Conservation (phyloP, 1,140 invertebrate species). For the Papilio helenus region DNA sequence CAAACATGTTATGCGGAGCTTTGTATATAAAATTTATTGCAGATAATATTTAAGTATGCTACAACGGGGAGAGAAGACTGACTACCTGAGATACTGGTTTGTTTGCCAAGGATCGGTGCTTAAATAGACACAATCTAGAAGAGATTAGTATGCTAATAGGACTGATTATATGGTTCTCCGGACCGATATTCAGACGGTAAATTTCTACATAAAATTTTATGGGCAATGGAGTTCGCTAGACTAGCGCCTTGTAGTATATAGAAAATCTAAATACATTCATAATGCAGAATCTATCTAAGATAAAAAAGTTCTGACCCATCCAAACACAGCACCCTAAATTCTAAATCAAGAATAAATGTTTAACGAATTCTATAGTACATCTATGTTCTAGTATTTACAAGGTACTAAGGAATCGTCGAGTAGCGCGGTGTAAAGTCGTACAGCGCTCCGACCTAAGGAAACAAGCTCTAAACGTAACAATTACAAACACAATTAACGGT, state of each 20-base stretch:
- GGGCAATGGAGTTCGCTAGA: slow-evolving; percentile 77
- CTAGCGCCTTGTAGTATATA: slow-evolving; percentile 63
- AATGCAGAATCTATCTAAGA: slow-evolving; percentile 68
- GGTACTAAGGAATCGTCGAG: slow-evolving; percentile 58
- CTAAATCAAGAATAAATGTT: slow-evolving; percentile 59
- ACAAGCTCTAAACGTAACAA: slow-evolving; percentile 75
- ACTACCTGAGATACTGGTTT: slow-evolving; percentile 54
- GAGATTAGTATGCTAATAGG: slow-evolving; percentile 78
- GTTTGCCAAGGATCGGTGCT: slow-evolving; percentile 60
- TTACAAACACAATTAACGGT: slow-evolving; percentile 74
- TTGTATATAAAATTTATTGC: slow-evolving; percentile 32
- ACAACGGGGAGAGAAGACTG: slow-evolving; percentile 58
- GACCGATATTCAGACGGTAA: slow-evolving; percentile 63
- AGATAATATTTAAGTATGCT: slow-evolving; percentile 24
- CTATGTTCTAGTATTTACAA: slow-evolving; percentile 68
- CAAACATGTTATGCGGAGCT: slow-evolving; percentile 29
- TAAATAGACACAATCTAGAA: slow-evolving; percentile 67
- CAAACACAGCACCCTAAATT: slow-evolving; percentile 73
- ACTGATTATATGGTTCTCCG: slow-evolving; percentile 62
- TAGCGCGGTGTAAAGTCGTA: slow-evolving; percentile 52
- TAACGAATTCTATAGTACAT: slow-evolving; percentile 56
- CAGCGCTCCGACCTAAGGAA: slow-evolving; percentile 61
- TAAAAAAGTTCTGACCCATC: slow-evolving; percentile 75
- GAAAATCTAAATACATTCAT: slow-evolving; percentile 72
- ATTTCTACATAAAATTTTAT: slow-evolving; percentile 74